Conservation (phyloP, 2,888 invertebrate genomes). For the Pristionchus fissidentatus region DNA sequence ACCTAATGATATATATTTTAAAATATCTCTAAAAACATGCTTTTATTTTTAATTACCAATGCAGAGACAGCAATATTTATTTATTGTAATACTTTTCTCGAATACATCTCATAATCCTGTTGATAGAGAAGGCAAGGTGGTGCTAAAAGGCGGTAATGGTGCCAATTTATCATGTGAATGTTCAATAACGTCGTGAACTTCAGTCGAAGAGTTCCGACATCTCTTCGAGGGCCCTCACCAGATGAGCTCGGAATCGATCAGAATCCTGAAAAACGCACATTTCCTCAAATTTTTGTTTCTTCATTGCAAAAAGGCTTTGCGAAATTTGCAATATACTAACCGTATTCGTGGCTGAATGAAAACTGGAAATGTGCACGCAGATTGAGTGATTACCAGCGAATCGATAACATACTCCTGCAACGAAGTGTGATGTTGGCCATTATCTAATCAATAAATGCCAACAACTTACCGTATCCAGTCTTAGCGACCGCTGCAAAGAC, state of each 20-base stretch:
- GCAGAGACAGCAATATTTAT: no score
- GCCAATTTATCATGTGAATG: no score
- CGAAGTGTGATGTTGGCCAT: not conserved
- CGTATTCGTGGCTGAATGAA: slow-evolving; percentile 61
- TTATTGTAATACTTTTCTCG: no score
- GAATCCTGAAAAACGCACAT: slow-evolving; percentile 54
- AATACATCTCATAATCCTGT: no score
- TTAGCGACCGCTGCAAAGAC: slow-evolving; percentile 67
- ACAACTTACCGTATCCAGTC: slow-evolving; percentile 62
- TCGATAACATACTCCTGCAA: slow-evolving; percentile 65
- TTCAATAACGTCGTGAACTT: no score
- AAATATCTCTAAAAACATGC: no score
- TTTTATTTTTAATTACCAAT: no score
- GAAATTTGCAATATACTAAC: slow-evolving; percentile 39
- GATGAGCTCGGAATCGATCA: slow-evolving; percentile 55
- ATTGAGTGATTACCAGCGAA: slow-evolving; percentile 67
- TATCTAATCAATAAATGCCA: not conserved
- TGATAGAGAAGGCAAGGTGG: no score
- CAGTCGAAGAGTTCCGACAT: slow-evolving; percentile 64
- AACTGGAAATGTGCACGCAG: slow-evolving; percentile 62
- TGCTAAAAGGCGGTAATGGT: no score
- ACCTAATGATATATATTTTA: no score
- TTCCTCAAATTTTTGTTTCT: not conserved
- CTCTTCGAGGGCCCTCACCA: slow-evolving; percentile 58
- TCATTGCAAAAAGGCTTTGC: not conserved